Evolutionary conservation across 1,140 invertebrate genomes (phyloP).

Genomic region (Andrena cerasifolii): DNA sequence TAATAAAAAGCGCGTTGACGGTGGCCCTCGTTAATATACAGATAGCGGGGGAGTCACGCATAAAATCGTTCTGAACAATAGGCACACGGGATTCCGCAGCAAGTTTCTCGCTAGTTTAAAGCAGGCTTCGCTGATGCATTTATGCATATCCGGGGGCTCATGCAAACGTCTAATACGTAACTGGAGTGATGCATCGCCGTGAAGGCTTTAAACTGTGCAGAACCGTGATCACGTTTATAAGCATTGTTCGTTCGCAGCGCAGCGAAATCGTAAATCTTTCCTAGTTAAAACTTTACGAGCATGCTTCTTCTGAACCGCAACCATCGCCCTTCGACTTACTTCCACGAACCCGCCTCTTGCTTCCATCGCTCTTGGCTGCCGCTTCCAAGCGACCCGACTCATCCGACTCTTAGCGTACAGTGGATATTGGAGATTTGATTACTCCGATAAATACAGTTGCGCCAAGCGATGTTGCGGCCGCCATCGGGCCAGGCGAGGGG

Average conservation of each 20-base stretch:
- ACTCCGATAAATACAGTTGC: background rate
- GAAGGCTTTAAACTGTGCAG: constrained; percentile 22
- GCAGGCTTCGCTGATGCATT: constrained; percentile 12
- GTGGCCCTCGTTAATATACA: background rate
- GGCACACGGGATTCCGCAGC: background rate
- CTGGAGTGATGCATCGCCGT: background rate
- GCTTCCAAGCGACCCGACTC: too few species aligned
- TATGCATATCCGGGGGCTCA: constrained; percentile 27
- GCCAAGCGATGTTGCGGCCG: background rate
- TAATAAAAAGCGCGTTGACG: background rate
- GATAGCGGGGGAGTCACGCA: background rate
- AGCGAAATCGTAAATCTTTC: background rate
- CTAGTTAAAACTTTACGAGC: too few species aligned
- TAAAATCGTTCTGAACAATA: background rate
- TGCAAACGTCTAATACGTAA: constrained; percentile 25
- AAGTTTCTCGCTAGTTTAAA: constrained; percentile 28
- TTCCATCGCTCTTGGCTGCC: too few species aligned
- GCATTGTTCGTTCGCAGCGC: background rate
- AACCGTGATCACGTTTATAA: constrained; percentile 12
- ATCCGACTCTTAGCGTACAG: too few species aligned
- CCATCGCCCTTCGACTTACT: too few species aligned
- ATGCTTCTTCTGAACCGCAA: too few species aligned
- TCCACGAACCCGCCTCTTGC: too few species aligned
- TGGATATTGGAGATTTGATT: background rate
- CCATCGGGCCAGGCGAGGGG: background rate